Base-by-base conservation (phyloP, 2,113 vertebrate species). In the Stigmatopora argus region DNA sequence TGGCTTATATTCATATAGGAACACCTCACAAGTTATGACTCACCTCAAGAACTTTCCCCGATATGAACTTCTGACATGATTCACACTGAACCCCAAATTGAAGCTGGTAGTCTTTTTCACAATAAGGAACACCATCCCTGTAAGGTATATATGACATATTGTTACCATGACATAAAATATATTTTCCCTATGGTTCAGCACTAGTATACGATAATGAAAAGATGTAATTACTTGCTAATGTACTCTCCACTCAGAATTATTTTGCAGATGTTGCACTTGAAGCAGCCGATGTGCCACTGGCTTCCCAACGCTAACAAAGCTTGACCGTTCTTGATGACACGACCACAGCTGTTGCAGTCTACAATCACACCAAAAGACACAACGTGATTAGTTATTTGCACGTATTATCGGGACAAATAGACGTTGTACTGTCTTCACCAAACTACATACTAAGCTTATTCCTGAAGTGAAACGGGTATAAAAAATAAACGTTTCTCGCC, bases 261-360 rank as follows among this genome's bases (percentile, higher is more conserved):
- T 10, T 88, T 88, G 6, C 97, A 99, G 78, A 90, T 82, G 82
- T 92, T 96, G 83, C 96, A 99, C 80, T 96, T 99, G 71, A 99
- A 99, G 86, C 97, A 99, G 9, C 97, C 97, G 57, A 99, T 85
- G 80, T 99, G 97, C 97, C 97, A 99, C 73, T 96, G 95, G 66
- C 90, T 91, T 1, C 94, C 94, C 73, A 99, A 88, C 0, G 97
- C 97, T 55, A 98, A 81, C 80, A 99, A 68, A 0, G 95, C 95
- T 89, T 99, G 96, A 23, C 96, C 96, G 13, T 98, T 96, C 87
- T 97, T 98, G 81, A 99, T 98, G 69, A 96, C 94, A 85, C 94
- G 90, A 34, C 95, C 93, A 59, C 97, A 99, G 83, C 96, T 94
- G 1, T 90, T 90, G 64, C 97, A 99, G 56, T 89, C 97, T 98